phyloP scores from a whole-genome alignment of 2,797 vertebrate species.

The Petrocephalus schoutedeni region DNA sequence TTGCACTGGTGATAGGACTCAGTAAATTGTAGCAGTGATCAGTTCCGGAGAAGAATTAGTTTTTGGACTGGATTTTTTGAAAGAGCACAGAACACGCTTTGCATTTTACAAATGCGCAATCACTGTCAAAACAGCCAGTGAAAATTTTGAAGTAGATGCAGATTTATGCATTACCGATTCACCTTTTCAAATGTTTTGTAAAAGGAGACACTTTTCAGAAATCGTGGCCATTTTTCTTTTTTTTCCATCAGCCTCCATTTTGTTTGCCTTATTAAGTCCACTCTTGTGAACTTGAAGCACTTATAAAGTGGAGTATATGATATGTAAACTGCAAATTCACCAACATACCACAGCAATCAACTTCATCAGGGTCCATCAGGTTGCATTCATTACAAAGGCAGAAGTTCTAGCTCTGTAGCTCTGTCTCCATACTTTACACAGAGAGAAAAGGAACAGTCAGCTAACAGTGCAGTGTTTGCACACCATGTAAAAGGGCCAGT shows the following conservation, averaged over 20 bases:
- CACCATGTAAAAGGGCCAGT: background rate
- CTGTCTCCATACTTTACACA: background rate
- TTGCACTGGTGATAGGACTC: background rate
- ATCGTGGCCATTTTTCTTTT: background rate
- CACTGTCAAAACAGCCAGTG: background rate
- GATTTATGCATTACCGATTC: background rate
- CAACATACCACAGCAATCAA: background rate
- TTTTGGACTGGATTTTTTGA: background rate
- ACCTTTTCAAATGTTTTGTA: background rate
- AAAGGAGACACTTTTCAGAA: background rate
- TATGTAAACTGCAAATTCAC: background rate
- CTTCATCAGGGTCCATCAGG: background rate
- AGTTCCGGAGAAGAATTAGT: background rate
- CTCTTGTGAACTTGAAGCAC: background rate
- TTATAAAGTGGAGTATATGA: background rate
- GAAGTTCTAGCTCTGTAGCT: background rate
- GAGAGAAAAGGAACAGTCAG: background rate
- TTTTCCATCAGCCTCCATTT: background rate
- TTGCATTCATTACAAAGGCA: background rate
- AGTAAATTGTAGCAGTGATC: background rate
- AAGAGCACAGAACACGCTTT: background rate
- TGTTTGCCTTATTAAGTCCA: background rate
- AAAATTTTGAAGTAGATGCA: background rate
- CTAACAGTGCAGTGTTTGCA: background rate
- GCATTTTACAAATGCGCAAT: background rate